Evolutionary conservation across 2,113 vertebrate species (phyloP).

Genomic region (Pituophis catenifer): DNA sequence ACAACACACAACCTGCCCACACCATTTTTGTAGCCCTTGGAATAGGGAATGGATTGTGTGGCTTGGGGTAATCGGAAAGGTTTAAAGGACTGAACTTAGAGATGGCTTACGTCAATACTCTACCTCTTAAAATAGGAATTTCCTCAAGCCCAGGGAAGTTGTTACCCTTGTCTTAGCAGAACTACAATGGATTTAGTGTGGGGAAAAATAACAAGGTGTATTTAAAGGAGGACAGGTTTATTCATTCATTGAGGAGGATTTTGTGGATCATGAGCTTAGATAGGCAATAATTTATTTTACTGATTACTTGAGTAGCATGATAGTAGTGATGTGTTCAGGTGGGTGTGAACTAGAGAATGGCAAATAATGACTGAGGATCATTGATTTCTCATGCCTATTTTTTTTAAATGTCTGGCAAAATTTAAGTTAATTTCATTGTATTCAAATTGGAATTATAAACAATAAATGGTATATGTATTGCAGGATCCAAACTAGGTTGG

Average conservation of each 20-base stretch:
- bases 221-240: neutral
- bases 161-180: neutral
- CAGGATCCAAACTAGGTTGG: neutral
- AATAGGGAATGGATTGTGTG: neutral
- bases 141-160: neutral
- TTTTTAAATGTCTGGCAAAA: neutral
- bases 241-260: neutral
- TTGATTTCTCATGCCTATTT: neutral
- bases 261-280: neutral
- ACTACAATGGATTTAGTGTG: neutral
- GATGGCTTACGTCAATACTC: neutral
- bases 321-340: neutral
- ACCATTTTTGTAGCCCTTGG: neutral
- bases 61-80: neutral
- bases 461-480: neutral
- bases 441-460: neutral
- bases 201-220: neutral
- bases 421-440: neutral
- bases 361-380: neutral
- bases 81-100: neutral
- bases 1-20: neutral
- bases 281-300: neutral
- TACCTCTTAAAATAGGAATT: neutral
- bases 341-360: neutral
- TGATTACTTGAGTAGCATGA: neutral